Base-by-base conservation (phyloP, 2,797 vertebrate genomes). In the Odontamblyopus lacepedii region DNA sequence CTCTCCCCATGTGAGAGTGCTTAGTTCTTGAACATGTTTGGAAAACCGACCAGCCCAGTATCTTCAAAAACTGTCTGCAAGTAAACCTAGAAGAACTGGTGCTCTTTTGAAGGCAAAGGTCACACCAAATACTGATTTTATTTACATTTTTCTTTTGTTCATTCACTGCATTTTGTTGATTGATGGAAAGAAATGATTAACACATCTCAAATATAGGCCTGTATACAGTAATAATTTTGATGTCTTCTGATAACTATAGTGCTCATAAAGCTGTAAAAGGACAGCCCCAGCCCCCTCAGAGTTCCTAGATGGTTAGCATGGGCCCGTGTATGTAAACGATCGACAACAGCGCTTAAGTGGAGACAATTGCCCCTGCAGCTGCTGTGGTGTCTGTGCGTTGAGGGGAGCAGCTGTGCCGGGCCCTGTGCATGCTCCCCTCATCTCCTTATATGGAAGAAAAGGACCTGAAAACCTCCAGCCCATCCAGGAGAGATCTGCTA, bases 331-430 rank as follows among this genome's bases (percentile, higher is more conserved):
- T 48, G 62, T 73, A n/a, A 69, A 79, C 63, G 59, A 73, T 86
- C 74, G 90, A 89, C 85, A 91, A 76, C 85, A 90, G 78, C 75
- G 72, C 76, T 51, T 44, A 19, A 71, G 70, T 66, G 64, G 32
- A 86, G 75, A 63, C 90, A 94, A 85, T 92, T 93, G 92, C 89
- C 87, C 67, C 81, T 23, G 86, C 94, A 94, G 92, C 91, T 93
- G 93, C 73, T 71, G 48, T 74, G 75, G 65, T 27, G 60, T 67
- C 23, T 63, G 44, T 55, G 26, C 5, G 16, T 64, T 18, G 41
- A 53, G 67, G 57, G 63, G 78, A 82, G 80, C 92, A 93, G 92
- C 92, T 94, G 93, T 92, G 55, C 86, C 85, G 77, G 82, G 75
- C 85, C 81, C 80, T 78, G 84, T 38, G 75, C 75, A 77, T 74